phyloP scores from a whole-genome alignment of 2,797 vertebrate genomes.

The Pantherophis vulpinus region DNA sequence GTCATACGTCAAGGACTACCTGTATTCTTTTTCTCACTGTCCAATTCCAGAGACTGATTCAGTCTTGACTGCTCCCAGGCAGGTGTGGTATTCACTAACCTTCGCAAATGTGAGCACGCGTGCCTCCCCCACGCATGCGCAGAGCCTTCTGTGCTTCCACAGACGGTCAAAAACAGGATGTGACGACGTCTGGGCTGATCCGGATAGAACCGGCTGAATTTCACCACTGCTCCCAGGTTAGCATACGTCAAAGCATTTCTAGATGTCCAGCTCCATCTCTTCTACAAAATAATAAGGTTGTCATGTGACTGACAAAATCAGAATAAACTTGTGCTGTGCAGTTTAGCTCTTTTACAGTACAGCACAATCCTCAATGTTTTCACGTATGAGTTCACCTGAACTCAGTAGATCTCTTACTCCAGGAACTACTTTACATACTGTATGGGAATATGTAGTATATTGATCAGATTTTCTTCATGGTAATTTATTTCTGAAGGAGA shows the following conservation, averaged over 20 bases:
- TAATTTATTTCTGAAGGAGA: neutral
- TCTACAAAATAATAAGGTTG: neutral
- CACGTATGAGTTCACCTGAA: neutral
- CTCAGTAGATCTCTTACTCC: neutral
- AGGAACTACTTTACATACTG: neutral
- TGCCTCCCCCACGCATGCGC: too few relatives aligned
- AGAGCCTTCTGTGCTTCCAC: too few relatives aligned
- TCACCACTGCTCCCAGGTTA: neutral
- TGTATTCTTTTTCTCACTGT: neutral
- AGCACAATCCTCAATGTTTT: neutral
- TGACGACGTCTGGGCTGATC: too few relatives aligned
- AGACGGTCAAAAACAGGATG: too few relatives aligned
- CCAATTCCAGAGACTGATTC: neutral
- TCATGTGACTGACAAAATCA: neutral
- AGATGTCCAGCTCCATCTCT: neutral
- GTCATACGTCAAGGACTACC: too few relatives aligned
- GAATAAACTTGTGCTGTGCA: neutral
- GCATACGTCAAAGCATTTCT: neutral
- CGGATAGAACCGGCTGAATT: too few relatives aligned
- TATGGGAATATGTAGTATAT: neutral
- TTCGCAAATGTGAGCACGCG: too few relatives aligned
- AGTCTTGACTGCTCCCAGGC: too few relatives aligned
- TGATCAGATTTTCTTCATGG: neutral
- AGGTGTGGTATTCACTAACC: too few relatives aligned
- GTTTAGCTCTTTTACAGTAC: neutral